Conservation (phyloP, 2,797 vertebrate species). For the Chelidonichthys spinosus region DNA sequence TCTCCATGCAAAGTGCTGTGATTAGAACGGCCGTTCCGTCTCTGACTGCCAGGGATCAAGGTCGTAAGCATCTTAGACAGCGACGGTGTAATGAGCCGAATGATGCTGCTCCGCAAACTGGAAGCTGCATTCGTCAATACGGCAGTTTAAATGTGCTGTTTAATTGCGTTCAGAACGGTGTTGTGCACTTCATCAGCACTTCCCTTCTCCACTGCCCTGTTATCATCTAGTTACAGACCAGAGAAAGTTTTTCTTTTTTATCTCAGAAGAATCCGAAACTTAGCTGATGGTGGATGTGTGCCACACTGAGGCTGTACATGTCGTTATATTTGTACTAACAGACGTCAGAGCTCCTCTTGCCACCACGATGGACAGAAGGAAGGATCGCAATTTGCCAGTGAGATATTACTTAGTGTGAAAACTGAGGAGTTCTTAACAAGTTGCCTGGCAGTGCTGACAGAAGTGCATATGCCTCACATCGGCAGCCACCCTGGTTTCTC, state of each 20-base stretch:
- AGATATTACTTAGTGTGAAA: constrained; percentile 43
- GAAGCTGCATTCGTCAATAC: not conserved
- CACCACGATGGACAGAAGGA: constrained; percentile 28
- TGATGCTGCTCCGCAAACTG: constrained; percentile 19
- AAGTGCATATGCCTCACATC: constrained; percentile 58
- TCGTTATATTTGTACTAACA: constrained; percentile 12
- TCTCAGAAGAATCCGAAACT: not conserved
- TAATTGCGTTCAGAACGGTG: constrained; percentile 13
- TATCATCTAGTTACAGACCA: not conserved
- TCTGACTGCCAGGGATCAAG: constrained; percentile 59
- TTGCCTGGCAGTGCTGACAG: constrained; percentile 42
- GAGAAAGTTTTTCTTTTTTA: not conserved
- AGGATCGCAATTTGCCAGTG: constrained; percentile 24
- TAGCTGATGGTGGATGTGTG: constrained; percentile 11
- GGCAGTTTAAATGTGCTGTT: not conserved
- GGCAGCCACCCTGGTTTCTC: constrained; percentile 15
- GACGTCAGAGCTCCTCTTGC: not conserved
- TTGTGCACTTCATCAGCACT: constrained; percentile 15
- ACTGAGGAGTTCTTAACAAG: constrained; percentile 46
- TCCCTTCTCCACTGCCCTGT: not conserved
- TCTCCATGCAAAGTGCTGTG: constrained; percentile 32
- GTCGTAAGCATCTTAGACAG: constrained; percentile 62
- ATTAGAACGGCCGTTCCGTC: constrained; percentile 55
- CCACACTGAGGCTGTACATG: not conserved
- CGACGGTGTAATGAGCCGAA: constrained; percentile 47